These are phyloP conservation scores for Hystrix brachyura DNA, from an alignment of 2,113 vertebrate species.

Conservation along the genomic window DNA sequence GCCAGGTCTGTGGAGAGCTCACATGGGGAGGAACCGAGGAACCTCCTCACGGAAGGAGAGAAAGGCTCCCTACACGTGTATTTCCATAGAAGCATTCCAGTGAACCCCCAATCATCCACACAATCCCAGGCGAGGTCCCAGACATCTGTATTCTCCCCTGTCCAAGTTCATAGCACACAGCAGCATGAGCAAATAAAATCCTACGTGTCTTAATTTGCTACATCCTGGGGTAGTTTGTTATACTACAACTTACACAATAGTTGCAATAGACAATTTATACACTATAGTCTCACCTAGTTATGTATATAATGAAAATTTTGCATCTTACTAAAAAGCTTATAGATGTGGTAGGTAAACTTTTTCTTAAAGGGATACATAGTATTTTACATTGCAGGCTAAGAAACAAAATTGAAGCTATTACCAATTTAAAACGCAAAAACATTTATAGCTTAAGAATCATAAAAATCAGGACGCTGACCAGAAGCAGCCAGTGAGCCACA, in stretches of 20 bases:
- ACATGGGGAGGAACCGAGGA: background rate
- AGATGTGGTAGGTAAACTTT: background rate
- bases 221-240: background rate
- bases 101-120: background rate
- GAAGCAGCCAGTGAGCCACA: background rate
- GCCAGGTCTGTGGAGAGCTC: background rate
- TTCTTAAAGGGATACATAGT: background rate
- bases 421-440: background rate
- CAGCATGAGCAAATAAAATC: background rate
- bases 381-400: background rate
- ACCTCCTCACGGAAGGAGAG: background rate
- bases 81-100: background rate
- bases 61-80: background rate
- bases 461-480: background rate
- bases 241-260: too few species aligned
- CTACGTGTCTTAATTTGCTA: background rate
- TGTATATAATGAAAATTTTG: background rate
- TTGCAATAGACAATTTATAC: background rate
- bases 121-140: background rate
- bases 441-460: background rate
- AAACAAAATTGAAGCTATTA: background rate
- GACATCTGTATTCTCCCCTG: background rate
- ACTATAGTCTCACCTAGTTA: background rate
- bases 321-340: background rate
- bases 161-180: background rate